Base-by-base conservation (phyloP, 2,113 vertebrate species). In the Neopipo cinnamomea region DNA sequence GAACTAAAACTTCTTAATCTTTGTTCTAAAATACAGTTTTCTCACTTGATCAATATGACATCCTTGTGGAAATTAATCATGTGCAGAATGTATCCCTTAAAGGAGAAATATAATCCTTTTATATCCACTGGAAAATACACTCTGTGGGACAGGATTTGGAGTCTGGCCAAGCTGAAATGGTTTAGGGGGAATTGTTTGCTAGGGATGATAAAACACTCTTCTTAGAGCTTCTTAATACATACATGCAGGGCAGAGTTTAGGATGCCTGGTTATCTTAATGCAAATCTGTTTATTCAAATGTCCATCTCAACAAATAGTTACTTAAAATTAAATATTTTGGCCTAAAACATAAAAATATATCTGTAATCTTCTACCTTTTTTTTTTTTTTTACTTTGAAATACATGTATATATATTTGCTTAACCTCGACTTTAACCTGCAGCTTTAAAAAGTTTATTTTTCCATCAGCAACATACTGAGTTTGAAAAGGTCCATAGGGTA, bases 401-500 rank as follows among this genome's bases (percentile, higher is more conserved):
- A 21, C 12, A 11, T 50, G 4, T 6, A 23, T 72, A 28, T 4
- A 17, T 46, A 49, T 65, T 63, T 84, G 8, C 9, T 78, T 87
- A 91, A 81, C 86, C 58, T 93, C 92, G 56, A 52, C 10, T 93
- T 71, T 72, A 92, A 74, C 39, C 42, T 67, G 46, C 59, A 67
- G 42, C 33, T 93, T 77, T 41, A 61, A 90, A 82, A 85, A 14
- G 4, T 68, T 80, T 89, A 24, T 85, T 91, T 94, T 95, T 80
- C 71, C 0, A 0, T 37, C 44, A 78, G 61, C 65, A 94, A 66
- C 49, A 71, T 70, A 63, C 33, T 56, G 82, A 79, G 20, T 71
- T 76, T 86, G 35, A 80, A 91, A 95, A 95, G 67, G 94, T 94
- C 96, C 67, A 30, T 77, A 90, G 93, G 88, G 94, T 96, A 96